Evolutionary conservation across 2,113 vertebrate genomes (phyloP).

Genomic region (Zosterops lateralis): DNA sequence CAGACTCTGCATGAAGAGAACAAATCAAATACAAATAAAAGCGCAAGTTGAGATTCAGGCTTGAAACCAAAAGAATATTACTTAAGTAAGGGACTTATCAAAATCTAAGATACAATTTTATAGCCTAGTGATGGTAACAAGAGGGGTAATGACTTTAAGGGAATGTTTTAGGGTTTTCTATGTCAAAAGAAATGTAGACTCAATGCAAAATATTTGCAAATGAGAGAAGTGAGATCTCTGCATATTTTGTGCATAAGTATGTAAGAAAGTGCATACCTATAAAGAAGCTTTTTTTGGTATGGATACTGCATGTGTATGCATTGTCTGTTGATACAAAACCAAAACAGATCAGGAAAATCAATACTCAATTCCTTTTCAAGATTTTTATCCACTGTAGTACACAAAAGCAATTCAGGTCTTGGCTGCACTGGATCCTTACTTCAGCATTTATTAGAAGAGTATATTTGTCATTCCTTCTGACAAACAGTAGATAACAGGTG

Average conservation of each 20-base stretch:
- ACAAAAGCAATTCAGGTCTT: constrained; percentile 59
- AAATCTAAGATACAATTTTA: neutral
- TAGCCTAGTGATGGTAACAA: neutral
- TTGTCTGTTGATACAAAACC: constrained; percentile 29
- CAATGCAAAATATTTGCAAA: neutral
- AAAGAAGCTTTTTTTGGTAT: neutral
- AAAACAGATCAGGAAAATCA: constrained; percentile 66
- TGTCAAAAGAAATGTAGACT: neutral
- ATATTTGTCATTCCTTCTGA: constrained; percentile 57
- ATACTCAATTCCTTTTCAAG: constrained; percentile 67
- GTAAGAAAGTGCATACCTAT: neutral
- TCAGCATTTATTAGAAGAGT: constrained; percentile 60
- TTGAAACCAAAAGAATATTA: neutral
- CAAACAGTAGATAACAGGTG: neutral
- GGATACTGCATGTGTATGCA: neutral
- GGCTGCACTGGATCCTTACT: constrained; percentile 8
- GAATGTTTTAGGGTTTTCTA: neutral
- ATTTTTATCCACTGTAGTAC: constrained; percentile 54
- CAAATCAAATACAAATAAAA: neutral
- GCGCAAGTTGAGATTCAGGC: neutral
- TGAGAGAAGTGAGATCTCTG: neutral
- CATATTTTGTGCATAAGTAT: neutral
- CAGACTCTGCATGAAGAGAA: neutral
- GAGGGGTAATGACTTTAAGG: neutral
- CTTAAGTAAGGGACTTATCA: neutral